phyloP scores from a whole-genome alignment of 2,797 vertebrate genomes.

The Phoebastria nigripes region DNA sequence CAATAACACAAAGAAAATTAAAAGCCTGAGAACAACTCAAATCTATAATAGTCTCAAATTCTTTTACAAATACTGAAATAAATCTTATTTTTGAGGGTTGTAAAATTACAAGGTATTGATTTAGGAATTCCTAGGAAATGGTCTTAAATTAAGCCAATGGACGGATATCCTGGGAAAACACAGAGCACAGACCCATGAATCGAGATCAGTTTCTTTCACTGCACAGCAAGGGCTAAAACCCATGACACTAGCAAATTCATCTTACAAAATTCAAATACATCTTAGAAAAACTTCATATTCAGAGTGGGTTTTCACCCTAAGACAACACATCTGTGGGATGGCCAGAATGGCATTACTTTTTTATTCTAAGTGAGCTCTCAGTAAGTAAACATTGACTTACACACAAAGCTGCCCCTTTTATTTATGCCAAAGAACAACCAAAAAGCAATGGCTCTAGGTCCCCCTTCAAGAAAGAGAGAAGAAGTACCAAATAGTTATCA shows the following conservation, averaged over 20 bases:
- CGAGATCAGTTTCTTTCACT: background rate
- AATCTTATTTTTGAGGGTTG: background rate
- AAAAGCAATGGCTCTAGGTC: background rate
- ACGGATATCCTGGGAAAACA: background rate
- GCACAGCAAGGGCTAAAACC: background rate
- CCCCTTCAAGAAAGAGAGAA: background rate
- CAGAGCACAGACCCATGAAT: background rate
- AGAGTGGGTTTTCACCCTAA: background rate
- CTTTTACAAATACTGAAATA: background rate
- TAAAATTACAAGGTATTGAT: background rate
- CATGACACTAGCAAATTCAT: background rate
- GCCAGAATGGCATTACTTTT: background rate
- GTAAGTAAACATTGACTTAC: background rate
- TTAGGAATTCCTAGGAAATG: background rate
- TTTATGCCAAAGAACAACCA: background rate
- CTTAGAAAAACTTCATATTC: background rate
- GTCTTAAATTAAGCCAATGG: background rate
- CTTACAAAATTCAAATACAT: background rate
- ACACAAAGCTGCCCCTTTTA: background rate
- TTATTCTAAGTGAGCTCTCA: background rate
- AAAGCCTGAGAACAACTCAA: background rate
- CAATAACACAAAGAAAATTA: background rate
- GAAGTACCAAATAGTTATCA: background rate
- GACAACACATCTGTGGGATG: background rate
- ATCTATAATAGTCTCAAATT: background rate